Percentiles rank a stretch among this genome's conserved stretches.
These are phyloP conservation scores for Thaleichthys pacificus DNA, from an alignment of 2,797 vertebrate species.

Conservation along the genomic window DNA sequence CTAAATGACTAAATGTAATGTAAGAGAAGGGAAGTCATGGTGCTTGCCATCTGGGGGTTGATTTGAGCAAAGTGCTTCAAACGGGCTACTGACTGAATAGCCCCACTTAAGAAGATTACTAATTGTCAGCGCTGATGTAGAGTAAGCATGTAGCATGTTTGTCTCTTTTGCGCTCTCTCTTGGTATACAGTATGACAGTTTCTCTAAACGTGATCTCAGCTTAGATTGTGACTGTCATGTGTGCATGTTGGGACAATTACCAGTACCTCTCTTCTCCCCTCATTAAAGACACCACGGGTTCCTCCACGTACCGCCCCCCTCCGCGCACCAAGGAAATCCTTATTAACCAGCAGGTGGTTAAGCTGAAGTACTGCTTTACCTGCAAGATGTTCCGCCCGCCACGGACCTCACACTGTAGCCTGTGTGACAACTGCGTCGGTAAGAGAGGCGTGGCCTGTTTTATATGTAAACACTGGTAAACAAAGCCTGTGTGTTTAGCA, in stretches of 20 bases:
- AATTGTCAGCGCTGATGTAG: not conserved
- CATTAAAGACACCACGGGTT: conserved; percentile 86
- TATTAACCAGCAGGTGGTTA: conserved; percentile 93
- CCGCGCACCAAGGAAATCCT: conserved; percentile 93
- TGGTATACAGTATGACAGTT: not conserved
- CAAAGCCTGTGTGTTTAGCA: no score
- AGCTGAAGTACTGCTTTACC: conserved; percentile 97
- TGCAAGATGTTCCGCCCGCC: conserved; percentile 97
- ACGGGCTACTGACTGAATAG: not conserved
- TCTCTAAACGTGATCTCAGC: no score
- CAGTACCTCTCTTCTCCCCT: conserved; percentile 21
- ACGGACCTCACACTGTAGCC: conserved; percentile 93
- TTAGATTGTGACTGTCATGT: no score
- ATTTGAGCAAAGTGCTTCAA: not conserved
- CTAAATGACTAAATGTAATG: no score
- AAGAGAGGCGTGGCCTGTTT: conserved; percentile 56
- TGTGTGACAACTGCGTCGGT: conserved; percentile 98
- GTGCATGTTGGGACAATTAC: not conserved
- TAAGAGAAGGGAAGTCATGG: conserved; percentile 37
- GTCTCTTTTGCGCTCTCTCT: not conserved
- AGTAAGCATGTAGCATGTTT: not conserved
- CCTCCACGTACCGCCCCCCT: conserved; percentile 87
- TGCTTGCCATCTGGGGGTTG: not conserved
- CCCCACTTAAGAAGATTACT: not conserved
- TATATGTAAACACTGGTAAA: no score